phyloP scores from a whole-genome alignment of 2,113 vertebrate species.

The Laticauda colubrina region DNA sequence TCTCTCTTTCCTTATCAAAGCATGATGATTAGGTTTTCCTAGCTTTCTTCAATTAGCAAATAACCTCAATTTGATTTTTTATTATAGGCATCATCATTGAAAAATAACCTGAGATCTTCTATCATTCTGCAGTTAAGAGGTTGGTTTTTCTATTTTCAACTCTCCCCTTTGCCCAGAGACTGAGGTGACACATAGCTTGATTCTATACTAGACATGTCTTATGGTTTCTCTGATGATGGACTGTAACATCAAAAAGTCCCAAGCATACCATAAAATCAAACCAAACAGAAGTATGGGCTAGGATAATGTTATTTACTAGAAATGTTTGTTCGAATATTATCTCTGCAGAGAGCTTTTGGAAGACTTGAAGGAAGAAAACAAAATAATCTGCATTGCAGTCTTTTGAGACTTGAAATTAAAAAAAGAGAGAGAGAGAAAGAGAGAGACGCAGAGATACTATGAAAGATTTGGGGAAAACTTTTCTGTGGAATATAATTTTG shows the following conservation, averaged over 20 bases:
- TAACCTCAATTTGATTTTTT: background rate
- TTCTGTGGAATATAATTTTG: background rate
- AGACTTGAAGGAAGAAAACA: background rate
- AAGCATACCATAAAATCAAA: background rate
- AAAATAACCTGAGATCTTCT: background rate
- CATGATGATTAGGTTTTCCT: background rate
- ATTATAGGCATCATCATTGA: background rate
- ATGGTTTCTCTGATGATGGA: background rate
- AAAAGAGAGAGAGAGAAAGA: background rate
- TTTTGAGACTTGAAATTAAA: background rate
- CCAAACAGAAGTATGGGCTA: background rate
- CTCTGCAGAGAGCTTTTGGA: background rate
- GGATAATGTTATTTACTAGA: background rate
- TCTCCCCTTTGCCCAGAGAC: background rate
- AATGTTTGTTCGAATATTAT: background rate
- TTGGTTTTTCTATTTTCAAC: background rate
- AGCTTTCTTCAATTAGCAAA: background rate
- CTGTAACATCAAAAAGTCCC: background rate
- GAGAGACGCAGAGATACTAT: background rate
- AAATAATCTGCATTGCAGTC: background rate
- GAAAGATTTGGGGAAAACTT: background rate
- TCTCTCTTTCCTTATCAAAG: background rate
- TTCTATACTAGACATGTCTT: background rate
- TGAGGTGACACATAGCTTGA: background rate
- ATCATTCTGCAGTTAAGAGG: background rate